A percentile compares a stretch with the other conserved stretches of the same genome.
phyloP scores from a whole-genome alignment of 2,888 invertebrate genomes.

The Euspilapteryx auroguttella region DNA sequence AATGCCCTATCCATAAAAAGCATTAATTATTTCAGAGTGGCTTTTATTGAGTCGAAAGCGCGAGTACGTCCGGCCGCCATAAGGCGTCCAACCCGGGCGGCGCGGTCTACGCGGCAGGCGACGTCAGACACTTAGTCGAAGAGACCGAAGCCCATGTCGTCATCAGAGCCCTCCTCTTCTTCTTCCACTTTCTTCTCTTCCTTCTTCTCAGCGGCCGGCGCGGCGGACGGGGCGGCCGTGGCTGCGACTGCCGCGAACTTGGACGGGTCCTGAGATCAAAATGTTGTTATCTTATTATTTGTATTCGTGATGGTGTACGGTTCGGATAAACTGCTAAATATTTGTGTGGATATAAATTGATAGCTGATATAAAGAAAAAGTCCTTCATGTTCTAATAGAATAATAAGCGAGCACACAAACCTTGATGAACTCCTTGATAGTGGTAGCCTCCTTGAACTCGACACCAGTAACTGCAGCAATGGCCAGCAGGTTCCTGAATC shows the following conservation, averaged over 20 bases:
- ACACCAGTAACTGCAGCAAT: constrained; percentile 95
- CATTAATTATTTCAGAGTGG: no score
- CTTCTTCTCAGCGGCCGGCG: constrained; percentile 63
- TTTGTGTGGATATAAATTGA: neutral
- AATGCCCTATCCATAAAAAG: no score
- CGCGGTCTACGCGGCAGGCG: constrained; percentile 13
- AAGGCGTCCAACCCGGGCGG: constrained; percentile 48
- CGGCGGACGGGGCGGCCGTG: constrained; percentile 66
- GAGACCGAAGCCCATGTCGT: constrained; percentile 98
- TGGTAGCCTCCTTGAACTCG: constrained; percentile 91
- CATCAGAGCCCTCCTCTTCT: constrained; percentile 81
- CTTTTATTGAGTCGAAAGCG: no score
- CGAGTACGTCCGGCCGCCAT: constrained; percentile 45
- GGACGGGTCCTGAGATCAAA: constrained; percentile 78
- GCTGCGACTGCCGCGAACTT: constrained; percentile 77
- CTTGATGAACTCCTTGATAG: constrained; percentile 91
- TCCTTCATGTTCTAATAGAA: no score
- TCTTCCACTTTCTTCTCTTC: constrained; percentile 75
- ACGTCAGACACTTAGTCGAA: constrained; percentile 68
- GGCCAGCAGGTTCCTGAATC: constrained; percentile 97
- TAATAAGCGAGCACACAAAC: constrained; percentile 41
- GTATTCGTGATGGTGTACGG: neutral
- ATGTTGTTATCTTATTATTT: neutral
- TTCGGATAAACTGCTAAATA: neutral
- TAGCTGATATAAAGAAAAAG: no score